Base-by-base conservation (phyloP, 2,888 invertebrate species). In the Melipona bicolor region DNA sequence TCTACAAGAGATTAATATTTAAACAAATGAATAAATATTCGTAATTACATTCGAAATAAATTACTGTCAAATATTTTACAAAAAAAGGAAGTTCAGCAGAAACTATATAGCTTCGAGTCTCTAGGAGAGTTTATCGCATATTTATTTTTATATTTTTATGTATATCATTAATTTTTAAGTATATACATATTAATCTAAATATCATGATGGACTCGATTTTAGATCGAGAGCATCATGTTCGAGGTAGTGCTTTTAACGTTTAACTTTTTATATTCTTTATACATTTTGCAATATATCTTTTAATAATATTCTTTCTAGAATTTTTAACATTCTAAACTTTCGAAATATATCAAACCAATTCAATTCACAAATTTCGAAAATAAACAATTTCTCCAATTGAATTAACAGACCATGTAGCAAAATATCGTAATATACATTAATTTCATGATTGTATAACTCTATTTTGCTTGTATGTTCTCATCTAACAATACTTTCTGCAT, bases 181-280 rank as follows among this genome's bases (percentile, higher is more conserved):
- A 19, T 72, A 32, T n/a, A 54, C 32, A 24, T 59, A 65, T 77
- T 69, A 74, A 36, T 77, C 62, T 83, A 84, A 61, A 68, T 69
- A 74, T 64, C 27, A 73, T 64, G 72, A 79, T 72, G 72, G 68
- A 68, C 76, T 83, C 81, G 71, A 61, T 79, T 54, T 68, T 65
- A 61, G 36, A 76, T 67, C 77, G 69, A 81, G 77, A 68, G 24
- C 76, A 79, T 73, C 81, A 68, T 71, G 69, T 72, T 65, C 77
- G 87, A 87, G 87, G 87, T 87, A 87, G 87, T 84, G 61, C 67
- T 67, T 59, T 76, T 62, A 79, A 76, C 61, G 0, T 65, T 80
- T 54, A 43, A 72, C 36, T 59, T 59, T 19, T 72, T n/a, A 59
- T 32, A 59, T 21, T 62, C 19, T 59, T 65, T 54, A 69, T 43